Percentiles rank a stretch among this genome's conserved stretches.
These are phyloP conservation scores for Pseudococcus jackbeardsleyi DNA, from an alignment of 2,888 invertebrate genomes.

Conservation along the genomic window DNA sequence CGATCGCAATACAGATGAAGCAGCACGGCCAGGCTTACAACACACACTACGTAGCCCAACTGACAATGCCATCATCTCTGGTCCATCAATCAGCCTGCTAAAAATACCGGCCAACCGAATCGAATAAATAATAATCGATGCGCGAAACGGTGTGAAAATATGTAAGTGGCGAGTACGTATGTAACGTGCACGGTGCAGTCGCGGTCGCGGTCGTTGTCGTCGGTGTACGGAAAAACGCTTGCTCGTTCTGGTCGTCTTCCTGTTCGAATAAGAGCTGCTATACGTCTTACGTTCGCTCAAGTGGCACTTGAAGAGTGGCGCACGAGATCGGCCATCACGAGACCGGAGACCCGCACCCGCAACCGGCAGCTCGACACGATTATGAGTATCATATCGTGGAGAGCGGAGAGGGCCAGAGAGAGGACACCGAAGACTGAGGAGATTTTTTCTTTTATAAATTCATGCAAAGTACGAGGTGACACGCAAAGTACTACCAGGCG, in stretches of 20 bases:
- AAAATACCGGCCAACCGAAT: constrained; percentile 17
- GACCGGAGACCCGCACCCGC: constrained; percentile 7
- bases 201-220: background rate
- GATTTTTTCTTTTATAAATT: background rate
- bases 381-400: constrained; percentile 1
- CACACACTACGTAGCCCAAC: background rate
- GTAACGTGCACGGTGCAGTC: background rate
- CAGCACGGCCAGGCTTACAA: background rate
- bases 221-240: background rate
- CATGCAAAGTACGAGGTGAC: constrained; percentile 60
- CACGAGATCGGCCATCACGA: constrained; percentile 29
- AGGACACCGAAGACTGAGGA: background rate
- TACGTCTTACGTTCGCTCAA: background rate
- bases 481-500: constrained; percentile 62
- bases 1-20: background rate
- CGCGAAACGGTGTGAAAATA: background rate
- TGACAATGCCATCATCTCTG: background rate
- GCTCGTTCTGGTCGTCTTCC: background rate
- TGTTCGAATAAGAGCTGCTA: background rate
- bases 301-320: constrained; percentile 15
- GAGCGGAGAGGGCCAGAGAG: background rate
- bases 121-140: background rate
- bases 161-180: background rate
- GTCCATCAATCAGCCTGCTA: background rate
- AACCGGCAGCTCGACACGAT: background rate